Evolutionary conservation across 2,797 vertebrate species (phyloP).

Genomic region (Syndactyla subalaris): DNA sequence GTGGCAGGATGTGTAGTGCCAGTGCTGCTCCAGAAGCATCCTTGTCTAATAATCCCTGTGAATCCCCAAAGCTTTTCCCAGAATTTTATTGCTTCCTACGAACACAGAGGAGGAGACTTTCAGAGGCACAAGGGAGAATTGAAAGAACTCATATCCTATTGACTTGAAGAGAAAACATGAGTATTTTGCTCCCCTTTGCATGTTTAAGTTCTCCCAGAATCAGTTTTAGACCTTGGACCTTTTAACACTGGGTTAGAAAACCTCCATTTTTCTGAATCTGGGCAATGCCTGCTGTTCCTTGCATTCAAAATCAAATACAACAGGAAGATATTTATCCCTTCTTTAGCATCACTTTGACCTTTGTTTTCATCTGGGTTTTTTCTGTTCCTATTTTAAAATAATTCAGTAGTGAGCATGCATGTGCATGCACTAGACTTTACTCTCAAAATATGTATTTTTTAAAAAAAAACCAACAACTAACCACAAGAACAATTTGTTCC

Average conservation of each 20-base stretch:
- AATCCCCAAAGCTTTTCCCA: background rate
- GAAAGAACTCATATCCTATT: background rate
- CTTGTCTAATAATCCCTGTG: background rate
- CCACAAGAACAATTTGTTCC: conserved; percentile 16
- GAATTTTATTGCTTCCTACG: background rate
- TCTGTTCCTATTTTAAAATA: conserved; percentile 13
- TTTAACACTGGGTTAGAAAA: background rate
- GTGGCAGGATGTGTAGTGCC: background rate
- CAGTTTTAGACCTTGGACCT: background rate
- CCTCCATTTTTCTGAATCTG: background rate
- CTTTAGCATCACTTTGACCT: background rate
- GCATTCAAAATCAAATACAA: background rate
- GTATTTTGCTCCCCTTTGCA: background rate
- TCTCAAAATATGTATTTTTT: background rate
- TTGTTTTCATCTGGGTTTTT: background rate
- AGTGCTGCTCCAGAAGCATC: background rate
- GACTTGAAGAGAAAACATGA: background rate
- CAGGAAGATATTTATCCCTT: background rate
- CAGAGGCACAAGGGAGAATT: background rate
- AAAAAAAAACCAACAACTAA: background rate
- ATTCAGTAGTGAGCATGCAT: background rate
- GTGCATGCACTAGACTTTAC: background rate
- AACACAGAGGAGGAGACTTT: background rate
- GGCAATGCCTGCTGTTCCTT: background rate
- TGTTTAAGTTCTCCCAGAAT: background rate